Evolutionary conservation across 2,113 vertebrate genomes (phyloP), one percentile per base, ranked within the genome.

Genomic region (Muscicapa adusta): DNA sequence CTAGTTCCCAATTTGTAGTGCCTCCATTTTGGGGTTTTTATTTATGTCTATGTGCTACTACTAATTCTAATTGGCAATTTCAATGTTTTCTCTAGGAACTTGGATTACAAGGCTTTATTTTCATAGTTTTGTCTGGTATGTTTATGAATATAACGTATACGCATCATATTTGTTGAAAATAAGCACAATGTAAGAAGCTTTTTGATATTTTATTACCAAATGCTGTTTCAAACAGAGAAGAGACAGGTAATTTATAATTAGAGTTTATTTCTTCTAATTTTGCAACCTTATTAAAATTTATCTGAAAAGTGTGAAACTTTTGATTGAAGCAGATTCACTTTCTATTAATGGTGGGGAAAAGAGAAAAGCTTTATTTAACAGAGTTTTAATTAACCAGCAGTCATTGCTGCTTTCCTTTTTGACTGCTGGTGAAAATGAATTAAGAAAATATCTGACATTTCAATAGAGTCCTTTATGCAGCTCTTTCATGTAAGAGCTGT

Each of bases 11-110:
- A 18, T 72, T 73, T 53, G 23, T 54, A 50, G 18, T 73, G 25
- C n/a, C 42, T 45, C 34, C 2, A 1, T 71, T 76, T 33, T 0
- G 45, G 26, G 9, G 3, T 0, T n/a, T 77, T 81, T 51, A 15
- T 58, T 75, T 78, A 40, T 8, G 23, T 85, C 36, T 61, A 2
- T 73, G 25, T 83, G 74, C 25, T 71, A 47, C 3, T 2, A 68
- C 12, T 72, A 2, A 87, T 91, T 72, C 45, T n/a, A 48, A 1
- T 22, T 74, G 26, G 66, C 42, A 71, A 28, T 8, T 68, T 63
- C 28, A 43, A 22, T 63, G 12, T 43, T 94, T 75, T 89, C 47
- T 84, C 38, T 23, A 43, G 53, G 31, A 91, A 19, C 29, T 78
- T 81, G 29, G 75, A 51, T 29, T n/a, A 28, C 14, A 60, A 22